phyloP scores from a whole-genome alignment of 2,888 invertebrate genomes.

The Pseudococcus jackbeardsleyi region DNA sequence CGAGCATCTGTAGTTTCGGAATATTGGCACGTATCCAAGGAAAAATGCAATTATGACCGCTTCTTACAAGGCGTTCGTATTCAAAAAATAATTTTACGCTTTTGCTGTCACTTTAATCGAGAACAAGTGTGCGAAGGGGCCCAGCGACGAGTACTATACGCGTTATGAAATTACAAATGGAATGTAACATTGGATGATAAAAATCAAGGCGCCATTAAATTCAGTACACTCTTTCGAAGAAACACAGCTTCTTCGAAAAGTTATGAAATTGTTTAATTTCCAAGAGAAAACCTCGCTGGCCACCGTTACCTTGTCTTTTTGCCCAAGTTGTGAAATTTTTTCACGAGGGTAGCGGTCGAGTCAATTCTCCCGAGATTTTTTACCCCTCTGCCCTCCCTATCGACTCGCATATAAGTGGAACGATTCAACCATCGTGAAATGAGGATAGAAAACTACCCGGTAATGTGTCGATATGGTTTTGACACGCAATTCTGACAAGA shows the following conservation, averaged over 20 bases:
- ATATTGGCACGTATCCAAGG: slow-evolving; percentile 50
- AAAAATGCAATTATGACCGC: slow-evolving; percentile 54
- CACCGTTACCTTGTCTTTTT: neutral
- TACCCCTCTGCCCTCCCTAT: neutral
- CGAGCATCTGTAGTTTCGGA: slow-evolving; percentile 26
- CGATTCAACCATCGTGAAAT: neutral
- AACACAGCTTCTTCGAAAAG: neutral
- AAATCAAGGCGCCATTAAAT: slow-evolving; percentile 46
- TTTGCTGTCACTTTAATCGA: slow-evolving; percentile 43
- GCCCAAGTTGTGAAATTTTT: neutral
- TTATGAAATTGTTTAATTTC: slow-evolving; percentile 31
- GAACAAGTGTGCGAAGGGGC: slow-evolving; percentile 15
- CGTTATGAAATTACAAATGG: slow-evolving; percentile 48
- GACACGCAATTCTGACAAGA: slow-evolving; percentile 38
- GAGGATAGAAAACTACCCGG: neutral
- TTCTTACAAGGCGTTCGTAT: slow-evolving; percentile 42
- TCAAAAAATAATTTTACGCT: slow-evolving; percentile 55
- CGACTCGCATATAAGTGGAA: neutral
- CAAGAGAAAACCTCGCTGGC: neutral
- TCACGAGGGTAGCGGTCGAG: too few relatives aligned
- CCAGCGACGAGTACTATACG: slow-evolving; percentile 9
- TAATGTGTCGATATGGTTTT: slow-evolving; percentile 45
- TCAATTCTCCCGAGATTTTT: neutral
- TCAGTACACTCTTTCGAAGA: neutral
- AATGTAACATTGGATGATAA: slow-evolving; percentile 47